Evolutionary conservation across 2,797 vertebrate genomes (phyloP).

Genomic region (Xerus rutilus): DNA sequence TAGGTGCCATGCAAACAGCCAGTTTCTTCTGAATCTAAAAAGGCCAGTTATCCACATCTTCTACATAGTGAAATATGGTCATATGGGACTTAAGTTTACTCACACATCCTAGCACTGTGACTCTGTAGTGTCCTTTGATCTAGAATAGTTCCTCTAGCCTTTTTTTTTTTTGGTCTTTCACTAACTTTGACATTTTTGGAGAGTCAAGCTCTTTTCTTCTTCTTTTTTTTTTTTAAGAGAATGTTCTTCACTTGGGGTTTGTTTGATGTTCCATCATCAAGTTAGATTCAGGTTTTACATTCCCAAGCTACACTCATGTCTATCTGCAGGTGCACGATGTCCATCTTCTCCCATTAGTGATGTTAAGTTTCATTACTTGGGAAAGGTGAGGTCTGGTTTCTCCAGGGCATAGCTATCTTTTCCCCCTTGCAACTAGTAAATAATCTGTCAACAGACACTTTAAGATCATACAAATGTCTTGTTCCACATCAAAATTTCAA

Average conservation of each 20-base stretch:
- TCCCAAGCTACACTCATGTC: neutral
- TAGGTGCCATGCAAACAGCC: neutral
- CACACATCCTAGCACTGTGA: too few species aligned
- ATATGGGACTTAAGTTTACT: neutral
- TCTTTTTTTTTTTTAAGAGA: neutral
- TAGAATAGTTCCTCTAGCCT: neutral
- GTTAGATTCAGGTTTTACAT: neutral
- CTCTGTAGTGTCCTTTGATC: neutral
- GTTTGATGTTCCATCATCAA: neutral
- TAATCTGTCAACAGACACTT: neutral
- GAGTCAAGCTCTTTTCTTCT: neutral
- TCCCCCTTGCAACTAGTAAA: neutral
- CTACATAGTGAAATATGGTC: too few species aligned
- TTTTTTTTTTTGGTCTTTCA: neutral
- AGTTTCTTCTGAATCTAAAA: neutral
- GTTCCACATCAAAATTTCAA: neutral
- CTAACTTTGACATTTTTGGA: neutral
- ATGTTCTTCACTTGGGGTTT: neutral
- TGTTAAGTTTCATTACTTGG: neutral
- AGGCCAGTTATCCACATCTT: neutral
- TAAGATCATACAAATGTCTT: neutral
- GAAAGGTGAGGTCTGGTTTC: neutral
- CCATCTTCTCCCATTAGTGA: neutral
- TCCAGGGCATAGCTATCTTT: neutral
- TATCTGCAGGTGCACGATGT: neutral